These are phyloP conservation scores for Drosophila mayaguana DNA, from an alignment of 2,888 invertebrate genomes.

Conservation along the genomic window DNA sequence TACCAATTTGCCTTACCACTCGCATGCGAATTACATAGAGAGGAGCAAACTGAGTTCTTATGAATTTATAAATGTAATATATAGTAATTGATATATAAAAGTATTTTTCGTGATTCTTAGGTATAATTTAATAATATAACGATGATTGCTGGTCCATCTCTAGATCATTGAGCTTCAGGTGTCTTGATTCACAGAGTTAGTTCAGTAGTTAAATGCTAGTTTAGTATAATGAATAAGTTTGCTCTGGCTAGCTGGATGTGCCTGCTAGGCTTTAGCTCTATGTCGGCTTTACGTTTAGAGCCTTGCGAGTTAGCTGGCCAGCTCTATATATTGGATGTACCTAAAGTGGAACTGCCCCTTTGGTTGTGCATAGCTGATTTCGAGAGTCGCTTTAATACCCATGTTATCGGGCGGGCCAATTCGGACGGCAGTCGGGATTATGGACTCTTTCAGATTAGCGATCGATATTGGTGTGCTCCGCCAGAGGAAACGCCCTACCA, in stretches of 20 bases:
- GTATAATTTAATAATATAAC: background rate
- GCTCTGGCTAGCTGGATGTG: conserved; percentile 18
- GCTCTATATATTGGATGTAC: conserved; percentile 82
- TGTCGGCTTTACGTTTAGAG: conserved; percentile 60
- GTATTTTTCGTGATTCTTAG: background rate
- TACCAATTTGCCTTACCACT: background rate
- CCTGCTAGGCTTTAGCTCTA: conserved; percentile 18
- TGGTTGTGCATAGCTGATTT: conserved; percentile 83
- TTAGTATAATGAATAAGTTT: conserved; percentile 31
- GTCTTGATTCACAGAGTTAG: conserved; percentile 10
- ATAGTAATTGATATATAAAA: background rate
- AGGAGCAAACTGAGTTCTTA: background rate
- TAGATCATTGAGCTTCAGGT: conserved; percentile 26
- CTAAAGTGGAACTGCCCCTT: conserved; percentile 74
- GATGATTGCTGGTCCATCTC: conserved; percentile 37
- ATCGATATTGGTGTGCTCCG: conserved; percentile 84
- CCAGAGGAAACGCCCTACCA: conserved; percentile 61
- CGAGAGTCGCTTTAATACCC: conserved; percentile 85
- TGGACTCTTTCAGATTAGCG: conserved; percentile 85
- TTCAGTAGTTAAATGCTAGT: conserved; percentile 32
- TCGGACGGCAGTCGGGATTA: conserved; percentile 85
- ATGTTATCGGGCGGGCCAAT: conserved; percentile 85
- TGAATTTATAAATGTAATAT: background rate
- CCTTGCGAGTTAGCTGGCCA: conserved; percentile 81
- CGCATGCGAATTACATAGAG: background rate